These are phyloP conservation scores for Hyppa rectilinea DNA, from an alignment of 2,888 invertebrate species.

Conservation along the genomic window DNA sequence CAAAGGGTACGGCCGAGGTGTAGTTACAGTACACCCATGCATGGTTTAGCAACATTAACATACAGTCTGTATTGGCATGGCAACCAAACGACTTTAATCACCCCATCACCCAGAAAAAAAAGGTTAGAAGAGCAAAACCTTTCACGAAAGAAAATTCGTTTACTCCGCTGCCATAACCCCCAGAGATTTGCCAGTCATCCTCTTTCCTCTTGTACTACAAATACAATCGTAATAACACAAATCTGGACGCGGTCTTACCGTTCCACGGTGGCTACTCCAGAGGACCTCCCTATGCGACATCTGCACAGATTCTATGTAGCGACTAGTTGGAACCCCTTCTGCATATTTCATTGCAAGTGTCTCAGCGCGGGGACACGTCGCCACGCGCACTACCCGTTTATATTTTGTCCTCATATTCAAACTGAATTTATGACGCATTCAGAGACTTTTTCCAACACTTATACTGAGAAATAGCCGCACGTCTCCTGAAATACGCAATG, in stretches of 20 bases:
- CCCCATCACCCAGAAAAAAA: not conserved
- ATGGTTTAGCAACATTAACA: not conserved
- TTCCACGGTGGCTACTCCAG: constrained; percentile 64
- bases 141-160: constrained; percentile 13
- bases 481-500: constrained; percentile 46
- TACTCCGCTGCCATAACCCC: constrained; percentile 8
- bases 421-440: constrained; percentile 62
- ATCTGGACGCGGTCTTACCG: constrained; percentile 59
- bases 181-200: constrained; percentile 43
- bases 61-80: not conserved
- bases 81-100: not conserved
- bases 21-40: too few species aligned
- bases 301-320: constrained; percentile 59
- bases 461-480: constrained; percentile 47
- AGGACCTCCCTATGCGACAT: constrained; percentile 49
- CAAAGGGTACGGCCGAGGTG: not conserved
- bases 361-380: constrained; percentile 56
- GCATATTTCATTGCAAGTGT: constrained; percentile 71
- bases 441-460: constrained; percentile 49
- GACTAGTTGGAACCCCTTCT: constrained; percentile 55
- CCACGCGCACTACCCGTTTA: constrained; percentile 59
- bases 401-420: constrained; percentile 63
- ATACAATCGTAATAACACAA: constrained; percentile 55
- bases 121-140: not conserved
- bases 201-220: constrained; percentile 52